Base-by-base conservation (phyloP, 1,140 invertebrate species). In the Mya arenaria region DNA sequence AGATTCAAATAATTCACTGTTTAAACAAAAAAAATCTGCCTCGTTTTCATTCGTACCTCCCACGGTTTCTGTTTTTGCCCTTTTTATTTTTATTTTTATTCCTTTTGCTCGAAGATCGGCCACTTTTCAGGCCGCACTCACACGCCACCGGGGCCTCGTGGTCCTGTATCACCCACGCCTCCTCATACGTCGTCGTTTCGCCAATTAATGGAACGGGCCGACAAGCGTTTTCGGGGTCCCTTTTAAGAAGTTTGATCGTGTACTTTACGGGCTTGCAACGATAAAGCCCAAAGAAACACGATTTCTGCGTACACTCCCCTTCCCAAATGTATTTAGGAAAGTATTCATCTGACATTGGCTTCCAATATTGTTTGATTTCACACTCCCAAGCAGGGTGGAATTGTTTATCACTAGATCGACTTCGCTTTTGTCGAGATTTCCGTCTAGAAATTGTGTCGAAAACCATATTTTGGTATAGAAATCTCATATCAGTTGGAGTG, bases 251-350 rank as follows among this genome's bases (percentile, higher is more conserved):
- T 69, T 81, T 69, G 68, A 81, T 81, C 72, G 65, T 34, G 63
- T 81, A 81, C 65, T 71, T 81, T 44, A 81, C 78, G 32, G 65
- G 65, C 36, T 71, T 81, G 52, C 78, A 81, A 41, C 25, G n/a
- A 28, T 81, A 81, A 28, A 81, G 58, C 17, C 78, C 68, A 34
- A 81, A 81, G 37, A 81, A 81, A 36, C 78, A 81, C n/a, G 48
- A 60, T 34, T 81, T 65, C 32, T 62, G 36, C 52, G 34, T 44
- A 44, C 78, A 81, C 15, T 44, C 23, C 32, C 68, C 58, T 23
- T 71, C 66, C 36, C 68, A 81, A 60, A 81, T 63, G 41, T 65
- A 56, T 63, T 65, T 71, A n/a, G 78, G 78, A 81, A 81, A 81
- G 48, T 71, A 71, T 4, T 65, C 75, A 30, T 81, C 60, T 63